Base-by-base conservation (phyloP, 1,140 invertebrate species). In the Drosophila pruinosa region DNA sequence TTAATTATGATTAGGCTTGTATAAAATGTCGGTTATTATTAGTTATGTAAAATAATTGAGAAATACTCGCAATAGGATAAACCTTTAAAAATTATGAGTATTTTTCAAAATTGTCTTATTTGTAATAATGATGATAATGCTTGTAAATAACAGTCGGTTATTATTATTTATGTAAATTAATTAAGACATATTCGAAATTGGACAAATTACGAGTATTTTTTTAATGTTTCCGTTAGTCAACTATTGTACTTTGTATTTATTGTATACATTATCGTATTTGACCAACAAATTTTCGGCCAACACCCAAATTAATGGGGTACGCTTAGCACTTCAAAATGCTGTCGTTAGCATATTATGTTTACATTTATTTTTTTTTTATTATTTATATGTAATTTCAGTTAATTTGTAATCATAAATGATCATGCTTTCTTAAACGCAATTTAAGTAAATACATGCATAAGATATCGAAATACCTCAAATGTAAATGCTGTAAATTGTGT, bases 231-330 rank as follows among this genome's bases (percentile, higher is more conserved):
- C 12, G 36, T 67, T 57, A 38, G 67, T 76, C 26, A 48, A 52
- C 38, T 58, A 48, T 21, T 79, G 10, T 50, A 57, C 52, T 17
- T 58, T 59, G 7, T 59, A 45, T 58, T 76, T n/a, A 47, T 50
- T 54, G 26, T 76, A 64, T 28, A 12, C 45, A 57, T 7, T 56
- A 53, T 53, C 26, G 28, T 28, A 24, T 63, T 43, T 34, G 52
- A 71, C 19, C 26, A 45, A 63, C 28, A 17, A 22, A 10, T 26
- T 38, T 38, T 54, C 31, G 52, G 19, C 17, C 19, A 10, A 22
- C n/a, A 15, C 10, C 59, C 41, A 21, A 43, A n/a, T 12, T 3
- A 3, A 34, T 34, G n/a, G 10, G 28, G n/a, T 31, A 10, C 6
- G 8, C 8, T 31, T 31, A 8, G 10, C n/a, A 24, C 43, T 36